Evolutionary conservation across 2,113 vertebrate species (phyloP).

Genomic region (Turnix velox): DNA sequence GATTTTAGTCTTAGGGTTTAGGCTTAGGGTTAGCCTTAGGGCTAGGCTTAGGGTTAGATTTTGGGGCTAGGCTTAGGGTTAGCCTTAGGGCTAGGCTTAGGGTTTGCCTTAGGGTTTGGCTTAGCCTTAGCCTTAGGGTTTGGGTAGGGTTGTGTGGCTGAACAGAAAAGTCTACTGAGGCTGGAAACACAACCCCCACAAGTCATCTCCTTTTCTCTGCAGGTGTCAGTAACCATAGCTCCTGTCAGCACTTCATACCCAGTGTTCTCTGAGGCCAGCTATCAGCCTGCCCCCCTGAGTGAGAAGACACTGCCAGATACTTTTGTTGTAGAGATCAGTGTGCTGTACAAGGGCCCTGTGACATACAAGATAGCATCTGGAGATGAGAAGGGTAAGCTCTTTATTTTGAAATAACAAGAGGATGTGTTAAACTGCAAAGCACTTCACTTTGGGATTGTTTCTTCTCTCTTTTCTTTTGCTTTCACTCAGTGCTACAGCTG

Average conservation of each 20-base stretch:
- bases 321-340: background rate
- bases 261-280: constrained; percentile 12
- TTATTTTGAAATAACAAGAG: background rate
- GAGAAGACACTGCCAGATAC: background rate
- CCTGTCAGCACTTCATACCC: background rate
- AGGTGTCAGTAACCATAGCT: constrained; percentile 38
- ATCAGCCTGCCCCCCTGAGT: constrained; percentile 31
- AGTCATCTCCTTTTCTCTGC: background rate
- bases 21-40: too few relatives aligned
- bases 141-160: too few relatives aligned
- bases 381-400: constrained; percentile 27
- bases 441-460: background rate
- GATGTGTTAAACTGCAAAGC: background rate
- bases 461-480: background rate
- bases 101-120: too few relatives aligned
- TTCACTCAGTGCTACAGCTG: background rate
- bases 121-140: too few relatives aligned
- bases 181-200: background rate
- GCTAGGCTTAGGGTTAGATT: too few relatives aligned
- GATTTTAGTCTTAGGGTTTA: too few relatives aligned
- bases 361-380: constrained; percentile 25
- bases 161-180: background rate
- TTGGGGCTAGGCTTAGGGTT: too few relatives aligned
- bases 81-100: too few relatives aligned
- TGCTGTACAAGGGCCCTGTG: background rate